phyloP scores from a whole-genome alignment of 1,140 invertebrate species.

The Scaptomyza graminum region DNA sequence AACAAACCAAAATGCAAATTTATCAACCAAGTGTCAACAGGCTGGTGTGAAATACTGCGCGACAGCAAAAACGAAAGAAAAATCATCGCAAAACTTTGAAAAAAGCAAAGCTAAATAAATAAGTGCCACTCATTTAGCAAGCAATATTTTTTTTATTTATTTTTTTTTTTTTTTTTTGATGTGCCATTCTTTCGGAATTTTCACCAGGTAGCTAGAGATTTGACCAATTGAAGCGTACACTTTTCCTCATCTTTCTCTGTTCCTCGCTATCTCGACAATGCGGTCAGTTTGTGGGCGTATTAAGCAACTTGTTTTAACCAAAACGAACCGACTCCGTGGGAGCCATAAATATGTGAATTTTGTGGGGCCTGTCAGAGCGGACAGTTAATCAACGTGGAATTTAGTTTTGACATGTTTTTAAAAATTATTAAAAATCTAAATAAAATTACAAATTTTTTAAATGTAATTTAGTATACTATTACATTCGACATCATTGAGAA shows the following conservation, averaged over 20 bases:
- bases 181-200: slow-evolving; percentile 60
- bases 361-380: background rate
- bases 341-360: background rate
- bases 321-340: background rate
- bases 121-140: slow-evolving; percentile 48
- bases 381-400: slow-evolving; percentile 29
- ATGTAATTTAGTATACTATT: background rate
- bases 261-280: slow-evolving; percentile 3
- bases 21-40: slow-evolving; percentile 71
- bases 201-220: slow-evolving; percentile 56
- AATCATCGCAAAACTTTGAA: background rate
- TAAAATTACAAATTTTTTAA: slow-evolving; percentile 16
- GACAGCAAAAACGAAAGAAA: slow-evolving; percentile 19
- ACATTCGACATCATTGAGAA: slow-evolving; percentile 3
- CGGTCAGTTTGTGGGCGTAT: slow-evolving; percentile 45
- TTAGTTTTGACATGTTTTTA: slow-evolving; percentile 11
- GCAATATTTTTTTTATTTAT: slow-evolving; percentile 19
- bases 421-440: background rate
- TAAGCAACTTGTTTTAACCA: slow-evolving; percentile 28
- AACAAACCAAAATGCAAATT: slow-evolving; percentile 42
- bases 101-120: slow-evolving; percentile 50
- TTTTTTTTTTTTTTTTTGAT: no score
- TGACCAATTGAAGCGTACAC: slow-evolving; percentile 14
- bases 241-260: background rate
- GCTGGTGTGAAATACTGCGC: slow-evolving; percentile 59